Conservation (phyloP, 2,113 vertebrate species). For the Oceanodroma tethys region DNA sequence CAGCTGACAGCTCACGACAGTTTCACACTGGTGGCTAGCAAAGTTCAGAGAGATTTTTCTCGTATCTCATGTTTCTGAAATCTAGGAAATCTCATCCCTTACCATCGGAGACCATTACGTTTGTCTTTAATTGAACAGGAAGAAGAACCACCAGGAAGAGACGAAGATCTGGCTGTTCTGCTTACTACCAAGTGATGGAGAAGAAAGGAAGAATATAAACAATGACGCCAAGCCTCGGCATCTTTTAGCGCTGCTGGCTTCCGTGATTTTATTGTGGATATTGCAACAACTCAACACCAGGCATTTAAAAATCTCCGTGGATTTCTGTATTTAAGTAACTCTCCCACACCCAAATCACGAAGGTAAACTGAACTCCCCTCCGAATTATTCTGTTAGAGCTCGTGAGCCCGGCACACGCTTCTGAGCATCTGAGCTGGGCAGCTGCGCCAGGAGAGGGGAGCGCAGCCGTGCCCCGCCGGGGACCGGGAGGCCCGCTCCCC, state of each 20-base stretch:
- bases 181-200: background rate
- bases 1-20: background rate
- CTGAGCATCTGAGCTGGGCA: background rate
- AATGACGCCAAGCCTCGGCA: accelerated
- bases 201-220: background rate
- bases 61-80: background rate
- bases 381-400: accelerated
- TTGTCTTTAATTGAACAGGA: background rate
- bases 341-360: background rate
- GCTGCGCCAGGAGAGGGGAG: too few relatives aligned
- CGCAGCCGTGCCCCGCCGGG: too few relatives aligned
- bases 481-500: background rate
- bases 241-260: background rate
- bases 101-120: background rate
- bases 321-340: background rate
- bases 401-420: too few relatives aligned
- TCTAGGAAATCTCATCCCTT: background rate
- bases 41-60: background rate
- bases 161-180: too few relatives aligned
- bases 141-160: background rate
- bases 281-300: background rate
- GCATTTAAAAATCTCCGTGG: background rate
- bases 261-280: background rate
- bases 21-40: background rate
- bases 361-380: accelerated